Evolutionary conservation across 2,888 invertebrate species (phyloP).

Genomic region (Apamea crenata): DNA sequence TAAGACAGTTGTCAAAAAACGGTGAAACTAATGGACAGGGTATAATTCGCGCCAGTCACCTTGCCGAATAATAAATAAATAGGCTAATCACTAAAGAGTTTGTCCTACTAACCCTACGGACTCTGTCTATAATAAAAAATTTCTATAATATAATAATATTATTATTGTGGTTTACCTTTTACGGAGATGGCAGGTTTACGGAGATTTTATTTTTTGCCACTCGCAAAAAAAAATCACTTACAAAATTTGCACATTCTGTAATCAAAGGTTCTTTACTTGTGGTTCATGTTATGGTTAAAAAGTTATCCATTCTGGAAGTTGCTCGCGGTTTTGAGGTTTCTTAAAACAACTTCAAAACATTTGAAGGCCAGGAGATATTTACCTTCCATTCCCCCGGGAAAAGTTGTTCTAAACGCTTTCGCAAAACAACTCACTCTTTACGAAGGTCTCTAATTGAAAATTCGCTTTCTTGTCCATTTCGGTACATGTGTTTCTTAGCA

Average conservation of each 20-base stretch:
- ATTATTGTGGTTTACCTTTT: background rate
- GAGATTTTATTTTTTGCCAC: too few relatives aligned
- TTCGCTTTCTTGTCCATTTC: slow-evolving; percentile 44
- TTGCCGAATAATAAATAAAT: slow-evolving; percentile 13
- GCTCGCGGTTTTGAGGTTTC: background rate
- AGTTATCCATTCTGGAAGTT: too few relatives aligned
- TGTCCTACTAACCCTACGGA: background rate
- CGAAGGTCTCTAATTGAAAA: slow-evolving; percentile 48
- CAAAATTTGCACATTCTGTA: background rate
- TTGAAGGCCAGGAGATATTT: slow-evolving; percentile 14
- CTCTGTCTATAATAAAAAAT: background rate
- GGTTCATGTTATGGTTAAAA: background rate
- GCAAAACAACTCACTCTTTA: slow-evolving; percentile 18
- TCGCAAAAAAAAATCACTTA: background rate
- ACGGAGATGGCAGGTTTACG: too few relatives aligned
- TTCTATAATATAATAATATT: background rate
- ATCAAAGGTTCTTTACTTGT: background rate
- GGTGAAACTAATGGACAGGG: too few relatives aligned
- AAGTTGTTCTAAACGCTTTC: slow-evolving; percentile 10
- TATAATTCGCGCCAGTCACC: slow-evolving; percentile 23
- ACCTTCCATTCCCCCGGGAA: slow-evolving; percentile 5
- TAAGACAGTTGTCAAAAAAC: too few relatives aligned
- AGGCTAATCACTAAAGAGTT: slow-evolving; percentile 11
- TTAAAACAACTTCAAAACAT: slow-evolving; percentile 30
- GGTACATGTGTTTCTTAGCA: slow-evolving; percentile 24